Conservation (phyloP, 2,113 vertebrate species). For the Nycticorax nycticorax region DNA sequence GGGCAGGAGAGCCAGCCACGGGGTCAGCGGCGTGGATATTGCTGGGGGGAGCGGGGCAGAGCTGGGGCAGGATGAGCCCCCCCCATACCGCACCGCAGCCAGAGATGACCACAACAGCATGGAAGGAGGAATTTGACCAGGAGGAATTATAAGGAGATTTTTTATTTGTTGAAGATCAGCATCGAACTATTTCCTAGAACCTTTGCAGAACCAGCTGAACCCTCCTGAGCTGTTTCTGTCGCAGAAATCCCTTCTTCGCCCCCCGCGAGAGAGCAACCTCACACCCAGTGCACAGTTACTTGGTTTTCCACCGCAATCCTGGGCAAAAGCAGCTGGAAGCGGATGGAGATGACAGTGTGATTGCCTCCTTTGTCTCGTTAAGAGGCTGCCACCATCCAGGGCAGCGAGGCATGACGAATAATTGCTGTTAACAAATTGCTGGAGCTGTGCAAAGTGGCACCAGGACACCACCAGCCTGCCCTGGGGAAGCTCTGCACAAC, state of each 20-base stretch:
- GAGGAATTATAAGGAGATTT: background rate
- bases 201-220: background rate
- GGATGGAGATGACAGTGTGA: background rate
- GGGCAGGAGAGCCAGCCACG: background rate
- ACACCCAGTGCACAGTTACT: fast-evolving
- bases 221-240: background rate
- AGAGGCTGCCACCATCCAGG: conserved; percentile 32
- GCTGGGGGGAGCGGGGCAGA: background rate
- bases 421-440: conserved; percentile 42
- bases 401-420: background rate
- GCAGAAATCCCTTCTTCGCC: background rate
- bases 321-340: background rate
- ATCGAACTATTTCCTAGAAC: background rate
- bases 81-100: fast-evolving
- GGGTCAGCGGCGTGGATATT: fast-evolving
- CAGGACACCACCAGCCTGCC: background rate
- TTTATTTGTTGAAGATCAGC: background rate
- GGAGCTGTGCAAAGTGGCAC: conserved; percentile 31
- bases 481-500: background rate
- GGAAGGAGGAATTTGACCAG: background rate
- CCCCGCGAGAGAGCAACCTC: fast-evolving
- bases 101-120: background rate
- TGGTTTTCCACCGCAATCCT: background rate
- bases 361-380: background rate
- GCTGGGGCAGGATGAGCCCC: background rate